Evolutionary conservation across 2,797 vertebrate genomes (phyloP), one percentile per base, ranked within the genome.

Genomic region (Coilia nasus): DNA sequence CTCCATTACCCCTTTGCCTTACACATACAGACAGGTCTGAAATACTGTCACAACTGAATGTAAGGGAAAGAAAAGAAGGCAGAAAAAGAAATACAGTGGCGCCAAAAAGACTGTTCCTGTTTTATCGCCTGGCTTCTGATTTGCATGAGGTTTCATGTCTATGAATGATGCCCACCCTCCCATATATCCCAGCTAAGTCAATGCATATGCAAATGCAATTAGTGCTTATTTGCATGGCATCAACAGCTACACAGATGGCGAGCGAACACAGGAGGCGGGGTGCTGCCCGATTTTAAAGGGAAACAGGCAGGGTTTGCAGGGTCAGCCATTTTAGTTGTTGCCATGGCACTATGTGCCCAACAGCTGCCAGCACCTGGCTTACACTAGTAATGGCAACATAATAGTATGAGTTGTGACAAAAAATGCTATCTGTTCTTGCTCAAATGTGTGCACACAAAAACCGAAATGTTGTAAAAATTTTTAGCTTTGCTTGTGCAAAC

Each of bases 201-300:
- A 87, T 88, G 85, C 90, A 92, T 94, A 95, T 95, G 95, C 94
- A 94, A 95, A 96, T 95, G 94, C 89, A 94, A 96, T 96, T 95
- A 95, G 91, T 83, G 88, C 7, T 25, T 86, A 94, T 95, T 94
- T 94, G 92, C 94, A 95, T 95, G 86, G 84, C 44, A 92, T 90
- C 92, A 95, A 94, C 90, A 85, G 93, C 89, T 19, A 87, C 93
- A 93, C 94, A 95, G 95, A 95, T 95, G 94, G 93, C 93, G 91
- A 89, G 91, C 88, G 81, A 90, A 75, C 28, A 35, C 81, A 85
- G 90, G 83, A 89, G 88, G 23, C 28, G 67, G 67, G 67, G 89
- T 87, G 54, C 90, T 92, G 91, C 94, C 94, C 95, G 96, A 90
- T 96, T 95, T 95, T 94, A 93, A 93, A 94, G 91, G 87, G 91